Base-by-base conservation (phyloP, 1,140 invertebrate species). In the Dendrolimus kikuchii region DNA sequence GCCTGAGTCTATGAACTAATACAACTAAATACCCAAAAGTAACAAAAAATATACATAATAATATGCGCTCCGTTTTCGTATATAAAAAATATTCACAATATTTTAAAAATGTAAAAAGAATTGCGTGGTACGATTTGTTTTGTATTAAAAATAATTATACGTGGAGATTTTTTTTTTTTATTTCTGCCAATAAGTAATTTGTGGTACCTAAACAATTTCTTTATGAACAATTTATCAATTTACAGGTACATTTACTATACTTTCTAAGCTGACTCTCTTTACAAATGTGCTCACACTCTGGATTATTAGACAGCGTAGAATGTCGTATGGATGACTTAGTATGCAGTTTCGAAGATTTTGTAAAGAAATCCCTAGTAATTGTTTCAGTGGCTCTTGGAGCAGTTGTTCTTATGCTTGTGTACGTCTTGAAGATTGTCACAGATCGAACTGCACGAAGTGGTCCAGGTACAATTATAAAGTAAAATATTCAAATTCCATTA, bases 61-160 rank as follows among this genome's bases (percentile, higher is more conserved):
- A 23, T 79, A 79, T 76, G 78, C 74, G 68, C 64, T 61, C 62
- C 40, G 57, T 76, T 57, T 76, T 73, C 51, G 66, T 57, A 9
- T 77, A 62, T 48, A 81, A 66, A 47, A 77, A 68, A 66, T 79
- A 74, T 60, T 69, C 73, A 39, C 71, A 81, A 64, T 81, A 81
- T 66, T 81, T 75, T 53, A 81, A 79, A 78, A 81, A 81, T 77
- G 76, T 81, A 58, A 81, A 81, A 59, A 73, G 66, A 60, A 74
- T 81, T 59, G 76, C 58, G 47, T 81, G 78, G 76, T 81, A 66
- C 37, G 46, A 41, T 40, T 46, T 49, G 40, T 0, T 23, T 39
- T 56, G 7, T 47, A 36, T 53, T 45, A 45, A 10, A 45, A n/a
- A 6, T 5, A 44, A 6, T 8, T 44, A 44, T 5, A 5, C 23